A percentile compares a stretch with the other conserved stretches of the same genome.
Evolutionary conservation across 2,797 vertebrate genomes (phyloP).

Genomic region (Onychomys arenicola): DNA sequence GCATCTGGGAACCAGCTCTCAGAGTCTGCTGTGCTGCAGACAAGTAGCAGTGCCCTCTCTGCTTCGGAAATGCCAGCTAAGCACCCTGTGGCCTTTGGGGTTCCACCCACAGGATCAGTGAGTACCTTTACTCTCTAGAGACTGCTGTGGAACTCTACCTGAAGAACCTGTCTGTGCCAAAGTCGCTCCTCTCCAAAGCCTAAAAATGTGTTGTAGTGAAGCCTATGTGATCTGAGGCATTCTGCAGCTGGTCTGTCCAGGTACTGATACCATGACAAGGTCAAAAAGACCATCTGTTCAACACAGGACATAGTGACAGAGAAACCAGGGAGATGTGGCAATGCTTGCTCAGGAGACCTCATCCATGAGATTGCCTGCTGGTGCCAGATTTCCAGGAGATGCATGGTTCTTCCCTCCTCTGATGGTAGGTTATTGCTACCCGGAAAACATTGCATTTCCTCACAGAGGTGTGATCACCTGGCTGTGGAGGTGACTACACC

Average conservation of each 20-base stretch:
- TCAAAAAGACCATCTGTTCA: slow-evolving; percentile 89
- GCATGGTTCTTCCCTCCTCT: slow-evolving; percentile 91
- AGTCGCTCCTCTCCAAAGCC: slow-evolving; percentile 86
- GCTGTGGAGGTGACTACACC: slow-evolving; percentile 90
- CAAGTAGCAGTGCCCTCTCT: slow-evolving; percentile 82
- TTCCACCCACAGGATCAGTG: slow-evolving; percentile 91
- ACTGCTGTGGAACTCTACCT: slow-evolving; percentile 81
- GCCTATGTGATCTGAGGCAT: slow-evolving; percentile 95
- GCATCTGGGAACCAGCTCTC: slow-evolving; percentile 91
- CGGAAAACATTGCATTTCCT: slow-evolving; percentile 92
- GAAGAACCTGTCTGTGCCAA: slow-evolving; percentile 92
- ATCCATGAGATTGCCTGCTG: slow-evolving; percentile 93
- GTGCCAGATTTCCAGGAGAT: slow-evolving; percentile 90
- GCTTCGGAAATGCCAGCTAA: slow-evolving; percentile 84
- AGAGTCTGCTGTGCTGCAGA: slow-evolving; percentile 86
- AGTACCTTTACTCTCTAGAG: slow-evolving; percentile 32
- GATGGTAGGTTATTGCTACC: slow-evolving; percentile 91
- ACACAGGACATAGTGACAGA: slow-evolving; percentile 93
- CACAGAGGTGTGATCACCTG: slow-evolving; percentile 92
- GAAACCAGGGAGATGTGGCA: slow-evolving; percentile 87
- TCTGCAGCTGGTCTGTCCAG: slow-evolving; percentile 93
- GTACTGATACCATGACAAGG: slow-evolving; percentile 92
- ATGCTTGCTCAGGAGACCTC: slow-evolving; percentile 93
- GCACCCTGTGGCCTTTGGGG: slow-evolving; percentile 90
- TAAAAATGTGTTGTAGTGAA: slow-evolving; percentile 90